Evolutionary conservation across 2,113 vertebrate species (phyloP).

Genomic region (Hypocryptadius cinnamomeus): DNA sequence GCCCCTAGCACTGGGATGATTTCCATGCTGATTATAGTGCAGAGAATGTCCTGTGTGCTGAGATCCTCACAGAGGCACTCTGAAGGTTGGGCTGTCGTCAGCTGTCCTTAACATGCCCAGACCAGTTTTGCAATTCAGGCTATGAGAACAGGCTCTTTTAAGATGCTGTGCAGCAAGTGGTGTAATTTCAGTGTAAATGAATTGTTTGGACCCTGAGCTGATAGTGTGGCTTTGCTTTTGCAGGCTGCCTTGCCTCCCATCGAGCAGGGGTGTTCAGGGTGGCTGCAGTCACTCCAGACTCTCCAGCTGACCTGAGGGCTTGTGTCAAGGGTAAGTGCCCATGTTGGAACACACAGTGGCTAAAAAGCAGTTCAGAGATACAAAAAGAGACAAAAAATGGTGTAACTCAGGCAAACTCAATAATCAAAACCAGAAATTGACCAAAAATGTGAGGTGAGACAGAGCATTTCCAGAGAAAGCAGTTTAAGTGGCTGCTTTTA

Average conservation of each 20-base stretch:
- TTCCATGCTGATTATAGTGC: background rate
- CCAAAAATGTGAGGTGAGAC: background rate
- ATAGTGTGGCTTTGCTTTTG: constrained; percentile 27
- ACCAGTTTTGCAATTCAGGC: background rate
- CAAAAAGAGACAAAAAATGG: background rate
- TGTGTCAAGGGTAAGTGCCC: constrained; percentile 83
- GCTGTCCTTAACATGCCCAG: background rate
- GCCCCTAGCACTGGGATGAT: background rate
- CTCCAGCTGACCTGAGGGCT: constrained; percentile 77
- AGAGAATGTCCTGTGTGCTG: background rate
- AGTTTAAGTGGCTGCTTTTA: background rate
- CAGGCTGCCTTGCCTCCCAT: constrained; percentile 84
- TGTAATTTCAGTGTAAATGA: background rate
- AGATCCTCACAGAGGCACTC: background rate
- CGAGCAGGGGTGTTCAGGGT: constrained; percentile 70
- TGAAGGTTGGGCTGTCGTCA: background rate
- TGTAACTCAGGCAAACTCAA: background rate
- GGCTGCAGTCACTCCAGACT: constrained; percentile 21
- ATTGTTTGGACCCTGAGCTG: background rate
- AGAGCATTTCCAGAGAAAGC: background rate
- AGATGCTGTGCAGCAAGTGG: background rate
- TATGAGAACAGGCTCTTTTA: background rate
- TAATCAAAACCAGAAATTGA: background rate
- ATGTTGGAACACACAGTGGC: accelerated
- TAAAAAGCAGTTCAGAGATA: background rate